Conservation (phyloP, 2,113 vertebrate species). For the Sphyrna mokarran region DNA sequence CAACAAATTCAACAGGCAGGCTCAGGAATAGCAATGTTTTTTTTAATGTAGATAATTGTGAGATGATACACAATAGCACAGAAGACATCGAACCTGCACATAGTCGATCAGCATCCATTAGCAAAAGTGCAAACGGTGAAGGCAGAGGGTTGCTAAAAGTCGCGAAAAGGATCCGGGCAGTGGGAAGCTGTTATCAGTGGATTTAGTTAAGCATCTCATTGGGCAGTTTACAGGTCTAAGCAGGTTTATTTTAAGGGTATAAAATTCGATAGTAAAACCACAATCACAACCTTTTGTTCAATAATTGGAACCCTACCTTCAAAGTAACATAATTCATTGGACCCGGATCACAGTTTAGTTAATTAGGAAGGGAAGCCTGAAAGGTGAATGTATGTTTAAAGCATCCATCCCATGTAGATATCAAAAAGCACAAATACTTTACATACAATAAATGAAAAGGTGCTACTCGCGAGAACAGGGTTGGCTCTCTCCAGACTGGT, state of each 20-base stretch:
- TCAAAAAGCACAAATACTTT: neutral
- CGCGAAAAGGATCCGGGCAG: neutral
- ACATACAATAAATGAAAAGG: neutral
- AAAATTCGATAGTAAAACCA: neutral
- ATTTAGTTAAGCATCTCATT: neutral
- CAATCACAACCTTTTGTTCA: neutral
- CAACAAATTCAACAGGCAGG: neutral
- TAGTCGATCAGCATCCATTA: neutral
- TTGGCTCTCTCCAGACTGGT: neutral
- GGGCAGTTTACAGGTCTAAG: neutral
- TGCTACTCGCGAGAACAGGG: neutral
- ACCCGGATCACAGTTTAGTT: neutral
- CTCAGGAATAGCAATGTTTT: neutral
- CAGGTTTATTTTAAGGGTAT: neutral
- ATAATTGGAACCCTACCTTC: neutral
- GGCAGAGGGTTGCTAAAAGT: neutral
- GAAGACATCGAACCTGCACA: conserved; percentile 20
- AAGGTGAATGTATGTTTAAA: neutral
- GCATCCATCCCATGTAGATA: neutral
- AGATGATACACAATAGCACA: neutral
- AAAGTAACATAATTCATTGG: neutral
- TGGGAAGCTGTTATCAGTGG: neutral
- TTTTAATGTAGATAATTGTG: conserved; percentile 19
- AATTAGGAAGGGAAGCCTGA: neutral
- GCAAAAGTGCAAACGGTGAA: neutral